phyloP scores from a whole-genome alignment of 1,140 invertebrate species.

The Drosophila fuyamai region DNA sequence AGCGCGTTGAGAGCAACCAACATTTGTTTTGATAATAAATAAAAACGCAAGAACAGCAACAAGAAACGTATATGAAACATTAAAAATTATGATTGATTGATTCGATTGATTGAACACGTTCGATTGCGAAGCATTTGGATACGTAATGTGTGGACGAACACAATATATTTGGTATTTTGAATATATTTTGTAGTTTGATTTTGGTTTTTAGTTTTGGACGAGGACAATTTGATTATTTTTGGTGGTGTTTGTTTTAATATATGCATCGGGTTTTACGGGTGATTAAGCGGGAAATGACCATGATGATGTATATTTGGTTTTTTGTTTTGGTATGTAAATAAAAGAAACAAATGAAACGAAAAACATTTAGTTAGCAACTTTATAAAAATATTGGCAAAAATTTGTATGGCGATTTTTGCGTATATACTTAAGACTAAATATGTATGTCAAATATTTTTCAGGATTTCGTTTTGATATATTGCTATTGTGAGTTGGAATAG shows the following conservation, averaged over 20 bases:
- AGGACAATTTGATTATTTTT: constrained; percentile 72
- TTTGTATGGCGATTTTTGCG: constrained; percentile 47
- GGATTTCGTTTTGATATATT: constrained; percentile 9
- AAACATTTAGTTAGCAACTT: constrained; percentile 85
- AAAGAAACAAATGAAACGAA: constrained; percentile 84
- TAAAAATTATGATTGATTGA: constrained; percentile 64
- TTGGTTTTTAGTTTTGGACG: constrained; percentile 72
- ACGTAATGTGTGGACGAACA: constrained; percentile 72
- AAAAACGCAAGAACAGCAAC: constrained; percentile 72
- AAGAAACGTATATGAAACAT: constrained; percentile 75
- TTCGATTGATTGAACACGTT: constrained; percentile 51
- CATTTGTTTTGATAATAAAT: constrained; percentile 44
- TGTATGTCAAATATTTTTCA: constrained; percentile 39
- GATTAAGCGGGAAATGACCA: constrained; percentile 84
- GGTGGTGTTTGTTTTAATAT: constrained; percentile 53
- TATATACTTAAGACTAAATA: constrained; percentile 52
- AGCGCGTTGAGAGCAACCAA: constrained; percentile 67
- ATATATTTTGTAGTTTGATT: constrained; percentile 14
- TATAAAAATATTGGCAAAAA: constrained; percentile 63
- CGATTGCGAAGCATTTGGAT: constrained; percentile 73
- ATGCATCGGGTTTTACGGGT: constrained; percentile 70
- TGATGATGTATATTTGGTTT: constrained; percentile 73
- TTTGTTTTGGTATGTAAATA: constrained; percentile 80
- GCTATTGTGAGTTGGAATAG: background rate
- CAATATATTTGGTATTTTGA: constrained; percentile 59